Conservation (phyloP, 2,113 vertebrate species). For the Aepyceros melampus region DNA sequence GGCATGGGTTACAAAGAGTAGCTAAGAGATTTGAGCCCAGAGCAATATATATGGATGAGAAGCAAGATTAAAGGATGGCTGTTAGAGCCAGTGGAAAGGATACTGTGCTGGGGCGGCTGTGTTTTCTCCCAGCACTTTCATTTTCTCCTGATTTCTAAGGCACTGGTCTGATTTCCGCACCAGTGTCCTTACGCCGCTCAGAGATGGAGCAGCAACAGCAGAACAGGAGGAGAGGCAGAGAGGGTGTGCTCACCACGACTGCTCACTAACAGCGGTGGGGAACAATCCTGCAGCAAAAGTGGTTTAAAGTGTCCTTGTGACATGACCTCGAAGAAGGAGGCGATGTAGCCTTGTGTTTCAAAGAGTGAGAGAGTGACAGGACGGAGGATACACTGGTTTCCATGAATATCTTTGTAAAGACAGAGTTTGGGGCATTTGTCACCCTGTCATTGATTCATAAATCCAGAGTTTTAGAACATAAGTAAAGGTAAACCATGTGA, state of each 20-base stretch:
- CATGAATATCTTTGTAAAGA: conserved; percentile 35
- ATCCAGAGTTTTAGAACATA: conserved; percentile 41
- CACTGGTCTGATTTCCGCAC: neutral
- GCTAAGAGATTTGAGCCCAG: neutral
- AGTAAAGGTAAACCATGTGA: conserved; percentile 1
- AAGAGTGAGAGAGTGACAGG: neutral
- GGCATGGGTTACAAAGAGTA: neutral
- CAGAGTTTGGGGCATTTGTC: conserved; percentile 19
- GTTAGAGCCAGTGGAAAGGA: neutral
- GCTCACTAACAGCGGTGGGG: neutral
- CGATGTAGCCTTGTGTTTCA: neutral
- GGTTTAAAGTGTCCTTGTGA: neutral
- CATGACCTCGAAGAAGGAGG: neutral
- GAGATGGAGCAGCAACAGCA: neutral
- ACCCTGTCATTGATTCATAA: conserved; percentile 22
- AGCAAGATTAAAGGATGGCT: neutral
- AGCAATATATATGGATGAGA: neutral
- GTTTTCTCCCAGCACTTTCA: neutral
- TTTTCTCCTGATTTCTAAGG: neutral
- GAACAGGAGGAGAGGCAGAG: neutral
- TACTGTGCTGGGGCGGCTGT: too few relatives aligned
- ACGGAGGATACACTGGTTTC: neutral
- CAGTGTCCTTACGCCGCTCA: neutral
- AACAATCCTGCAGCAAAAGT: neutral
- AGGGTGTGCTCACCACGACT: fast-evolving